Percentiles rank a stretch among this genome's conserved stretches.
Evolutionary conservation across 2,113 vertebrate genomes (phyloP).

Genomic region (Pangasianodon hypophthalmus): DNA sequence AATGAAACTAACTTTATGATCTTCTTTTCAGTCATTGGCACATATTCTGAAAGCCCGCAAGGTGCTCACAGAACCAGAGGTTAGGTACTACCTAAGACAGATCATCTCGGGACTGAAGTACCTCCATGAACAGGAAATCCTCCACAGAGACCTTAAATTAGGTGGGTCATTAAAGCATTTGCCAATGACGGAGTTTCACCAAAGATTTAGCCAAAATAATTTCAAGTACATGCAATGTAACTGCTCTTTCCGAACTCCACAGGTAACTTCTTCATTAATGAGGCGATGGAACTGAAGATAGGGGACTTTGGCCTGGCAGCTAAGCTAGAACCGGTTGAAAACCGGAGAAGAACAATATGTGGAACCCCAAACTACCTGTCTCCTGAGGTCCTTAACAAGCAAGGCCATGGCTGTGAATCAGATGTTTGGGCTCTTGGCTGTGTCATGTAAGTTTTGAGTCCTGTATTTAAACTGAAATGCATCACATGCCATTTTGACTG

Average conservation of each 20-base stretch:
- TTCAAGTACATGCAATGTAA: neutral
- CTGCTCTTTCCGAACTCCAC: slow-evolving; percentile 12
- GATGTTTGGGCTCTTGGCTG: slow-evolving; percentile 88
- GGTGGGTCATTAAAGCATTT: slow-evolving; percentile 65
- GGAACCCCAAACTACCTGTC: slow-evolving; percentile 87
- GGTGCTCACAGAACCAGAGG: slow-evolving; percentile 86
- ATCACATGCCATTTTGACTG: neutral
- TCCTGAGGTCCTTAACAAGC: slow-evolving; percentile 87
- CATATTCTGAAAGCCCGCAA: slow-evolving; percentile 85
- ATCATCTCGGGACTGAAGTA: slow-evolving; percentile 85
- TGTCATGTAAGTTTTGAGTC: slow-evolving; percentile 81
- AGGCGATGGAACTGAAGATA: slow-evolving; percentile 84
- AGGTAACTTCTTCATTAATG: slow-evolving; percentile 89
- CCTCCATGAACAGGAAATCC: slow-evolving; percentile 84
- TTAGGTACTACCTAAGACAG: slow-evolving; percentile 86
- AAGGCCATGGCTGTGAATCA: slow-evolving; percentile 85
- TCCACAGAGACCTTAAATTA: slow-evolving; percentile 86
- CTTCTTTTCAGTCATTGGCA: slow-evolving; percentile 80
- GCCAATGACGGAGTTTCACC: neutral
- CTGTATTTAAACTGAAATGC: neutral
- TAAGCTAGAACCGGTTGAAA: slow-evolving; percentile 82
- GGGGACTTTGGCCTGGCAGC: slow-evolving; percentile 87
- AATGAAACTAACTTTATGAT: neutral
- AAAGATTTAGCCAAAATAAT: neutral
- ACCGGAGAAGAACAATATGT: slow-evolving; percentile 84